Evolutionary conservation across 2,888 invertebrate species (phyloP).

Genomic region (Taphrorychus bicolor): DNA sequence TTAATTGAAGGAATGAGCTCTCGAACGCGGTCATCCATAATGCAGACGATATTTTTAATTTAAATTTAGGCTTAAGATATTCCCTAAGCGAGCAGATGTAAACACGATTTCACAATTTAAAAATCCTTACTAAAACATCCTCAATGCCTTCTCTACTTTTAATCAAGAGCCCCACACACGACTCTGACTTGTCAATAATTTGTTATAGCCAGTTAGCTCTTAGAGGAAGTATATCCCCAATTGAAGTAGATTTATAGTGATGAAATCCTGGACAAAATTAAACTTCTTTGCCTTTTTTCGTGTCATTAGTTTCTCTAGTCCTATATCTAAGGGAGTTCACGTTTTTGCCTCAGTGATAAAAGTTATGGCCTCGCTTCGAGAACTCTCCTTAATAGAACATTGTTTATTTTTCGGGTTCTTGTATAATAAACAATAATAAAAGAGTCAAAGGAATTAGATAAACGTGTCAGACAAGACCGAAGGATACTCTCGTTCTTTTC

Average conservation of each 20-base stretch:
- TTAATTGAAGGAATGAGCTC: constrained; percentile 34
- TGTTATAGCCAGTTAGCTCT: constrained; percentile 38
- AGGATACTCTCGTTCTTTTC: constrained; percentile 45
- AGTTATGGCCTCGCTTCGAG: constrained; percentile 3
- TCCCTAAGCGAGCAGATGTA: constrained; percentile 2
- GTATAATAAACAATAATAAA: constrained; percentile 1
- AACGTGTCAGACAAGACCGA: constrained; percentile 50
- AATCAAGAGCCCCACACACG: constrained; percentile 26
- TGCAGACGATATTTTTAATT: constrained; percentile 9
- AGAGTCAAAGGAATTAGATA: constrained; percentile 45
- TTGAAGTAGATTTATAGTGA: constrained; percentile 58
- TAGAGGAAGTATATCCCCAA: constrained; percentile 45
- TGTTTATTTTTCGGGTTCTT: neutral
- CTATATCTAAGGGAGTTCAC: constrained; percentile 26
- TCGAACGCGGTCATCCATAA: constrained; percentile 7
- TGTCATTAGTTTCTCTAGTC: constrained; percentile 38
- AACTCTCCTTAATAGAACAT: neutral
- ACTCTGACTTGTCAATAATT: constrained; percentile 39
- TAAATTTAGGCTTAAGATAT: neutral
- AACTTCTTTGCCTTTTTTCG: constrained; percentile 55
- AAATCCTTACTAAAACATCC: constrained; percentile 4
- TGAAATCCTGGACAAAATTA: constrained; percentile 59
- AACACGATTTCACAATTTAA: constrained; percentile 1
- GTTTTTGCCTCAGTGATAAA: constrained; percentile 10
- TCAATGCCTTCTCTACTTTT: constrained; percentile 22